Evolutionary conservation across 2,888 invertebrate species (phyloP), one percentile per base, ranked within the genome.

Genomic region (Mythimna albipuncta): DNA sequence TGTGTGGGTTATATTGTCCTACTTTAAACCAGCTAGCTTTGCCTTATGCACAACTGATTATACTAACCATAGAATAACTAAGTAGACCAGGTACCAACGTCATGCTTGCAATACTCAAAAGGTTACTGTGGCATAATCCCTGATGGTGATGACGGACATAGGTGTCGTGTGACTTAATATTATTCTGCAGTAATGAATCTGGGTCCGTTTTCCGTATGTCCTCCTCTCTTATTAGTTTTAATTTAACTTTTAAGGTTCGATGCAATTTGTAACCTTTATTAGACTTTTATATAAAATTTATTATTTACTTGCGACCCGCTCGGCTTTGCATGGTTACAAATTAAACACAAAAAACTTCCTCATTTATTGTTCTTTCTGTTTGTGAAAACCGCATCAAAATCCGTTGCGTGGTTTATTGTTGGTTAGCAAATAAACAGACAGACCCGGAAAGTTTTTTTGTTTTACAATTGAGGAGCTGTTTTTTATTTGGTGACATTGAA

Each of bases 131-230:
- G 9, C 54, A 64, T 26, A 32, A 54, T n/a, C n/a, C n/a, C n/a
- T n/a, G n/a, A n/a, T n/a, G n/a, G n/a, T n/a, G 52, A 47, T 41
- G 59, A 61, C 19, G 32, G 47, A 61, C 54, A 65, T 59, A 64
- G 44, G 32, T 64, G 26, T 52, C 21, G 7, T 19, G 21, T 11
- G 57, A 19, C 5, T 21, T 44, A 47, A 47, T 65, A 19, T 75
- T 59, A 58, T 59, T 64, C 47, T 38, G 13, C 44, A 32, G 32
- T 32, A 61, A 54, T 50, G 0, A 38, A 54, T 38, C 13, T 55
- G 16, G 26, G 54, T 47, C 9, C 16, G 19, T 7, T 16, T 55
- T 62, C 19, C 52, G 16, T 19, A 13, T n/a, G 9, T 2, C 6
- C 38, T 6, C 1, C 9, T 21, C 19, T 11, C 19, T 41, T 21